Evolutionary conservation across 2,888 invertebrate genomes (phyloP).

Genomic region (Torymus texanus): DNA sequence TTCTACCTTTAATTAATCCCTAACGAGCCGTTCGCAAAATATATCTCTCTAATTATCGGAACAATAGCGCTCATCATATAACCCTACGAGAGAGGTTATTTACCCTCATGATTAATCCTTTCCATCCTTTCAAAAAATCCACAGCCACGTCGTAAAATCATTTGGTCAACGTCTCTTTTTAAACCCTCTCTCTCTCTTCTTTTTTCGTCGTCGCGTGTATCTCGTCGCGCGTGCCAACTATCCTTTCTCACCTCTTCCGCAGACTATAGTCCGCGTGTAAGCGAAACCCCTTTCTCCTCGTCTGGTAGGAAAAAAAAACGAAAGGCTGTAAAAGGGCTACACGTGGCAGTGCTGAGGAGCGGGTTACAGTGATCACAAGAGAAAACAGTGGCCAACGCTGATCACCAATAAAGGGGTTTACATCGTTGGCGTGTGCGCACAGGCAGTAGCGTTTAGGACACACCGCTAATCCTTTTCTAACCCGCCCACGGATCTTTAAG

Average conservation of each 20-base stretch:
- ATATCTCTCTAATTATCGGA: too few species aligned
- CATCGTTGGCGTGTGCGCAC: conserved; percentile 43
- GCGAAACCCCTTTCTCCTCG: conserved; percentile 61
- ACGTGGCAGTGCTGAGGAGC: conserved; percentile 64
- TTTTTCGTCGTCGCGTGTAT: conserved; percentile 55
- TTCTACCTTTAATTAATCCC: too few species aligned
- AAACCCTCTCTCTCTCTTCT: not conserved
- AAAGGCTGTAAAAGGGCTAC: conserved; percentile 66
- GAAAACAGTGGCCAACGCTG: conserved; percentile 66
- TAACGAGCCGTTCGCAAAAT: too few species aligned
- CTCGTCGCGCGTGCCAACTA: conserved; percentile 60
- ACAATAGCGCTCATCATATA: too few species aligned
- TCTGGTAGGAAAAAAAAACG: conserved; percentile 65
- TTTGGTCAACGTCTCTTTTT: conserved; percentile 35
- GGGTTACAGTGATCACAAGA: conserved; percentile 61
- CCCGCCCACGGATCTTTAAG: conserved; percentile 63
- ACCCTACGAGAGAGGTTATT: too few species aligned
- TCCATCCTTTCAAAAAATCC: too few species aligned
- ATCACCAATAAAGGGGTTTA: conserved; percentile 73
- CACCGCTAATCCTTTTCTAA: conserved; percentile 69
- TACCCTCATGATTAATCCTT: too few species aligned
- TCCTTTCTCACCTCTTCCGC: conserved; percentile 45
- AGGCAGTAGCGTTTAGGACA: conserved; percentile 43
- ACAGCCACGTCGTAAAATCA: conserved; percentile 39
- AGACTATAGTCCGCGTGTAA: conserved; percentile 17